Evolutionary conservation across 2,797 vertebrate genomes (phyloP).

Genomic region (Bufotes viridis): DNA sequence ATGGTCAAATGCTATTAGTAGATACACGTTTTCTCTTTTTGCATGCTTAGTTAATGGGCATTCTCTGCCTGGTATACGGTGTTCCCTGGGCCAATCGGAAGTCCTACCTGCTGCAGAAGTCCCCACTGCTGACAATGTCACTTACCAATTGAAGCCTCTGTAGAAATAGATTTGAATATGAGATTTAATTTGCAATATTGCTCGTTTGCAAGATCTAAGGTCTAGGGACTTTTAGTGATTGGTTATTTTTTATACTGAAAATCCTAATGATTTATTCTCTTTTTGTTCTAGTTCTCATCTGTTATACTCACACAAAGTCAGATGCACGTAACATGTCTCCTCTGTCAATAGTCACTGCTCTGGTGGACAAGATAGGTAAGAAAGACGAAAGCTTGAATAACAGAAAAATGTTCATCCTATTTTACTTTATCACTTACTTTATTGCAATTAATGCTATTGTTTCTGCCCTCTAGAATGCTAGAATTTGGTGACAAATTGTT

Average conservation of each 20-base stretch:
- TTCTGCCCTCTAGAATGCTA: too few species aligned
- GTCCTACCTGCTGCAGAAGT: not conserved
- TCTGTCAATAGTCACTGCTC: conserved; percentile 94
- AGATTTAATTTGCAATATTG: too few species aligned
- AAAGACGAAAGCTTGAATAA: not conserved
- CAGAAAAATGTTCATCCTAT: too few species aligned
- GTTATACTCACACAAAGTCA: conserved; percentile 90
- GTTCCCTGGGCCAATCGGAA: not conserved
- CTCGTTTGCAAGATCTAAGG: too few species aligned
- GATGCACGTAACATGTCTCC: conserved; percentile 80
- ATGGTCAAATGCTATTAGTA: too few species aligned
- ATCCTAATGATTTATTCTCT: conserved; percentile 14
- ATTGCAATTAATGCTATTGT: too few species aligned
- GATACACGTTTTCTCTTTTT: not conserved
- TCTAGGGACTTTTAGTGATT: too few species aligned
- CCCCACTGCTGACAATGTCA: too few species aligned
- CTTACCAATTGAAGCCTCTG: too few species aligned
- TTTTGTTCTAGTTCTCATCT: conserved; percentile 87
- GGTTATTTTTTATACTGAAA: not conserved
- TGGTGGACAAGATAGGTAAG: conserved; percentile 97
- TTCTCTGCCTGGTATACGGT: not conserved
- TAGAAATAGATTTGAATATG: too few species aligned
- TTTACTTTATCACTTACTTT: too few species aligned
- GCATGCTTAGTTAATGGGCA: not conserved
- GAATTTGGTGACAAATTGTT: too few species aligned